Conservation (phyloP, 2,797 vertebrate species). For the Megaceryle alcyon region DNA sequence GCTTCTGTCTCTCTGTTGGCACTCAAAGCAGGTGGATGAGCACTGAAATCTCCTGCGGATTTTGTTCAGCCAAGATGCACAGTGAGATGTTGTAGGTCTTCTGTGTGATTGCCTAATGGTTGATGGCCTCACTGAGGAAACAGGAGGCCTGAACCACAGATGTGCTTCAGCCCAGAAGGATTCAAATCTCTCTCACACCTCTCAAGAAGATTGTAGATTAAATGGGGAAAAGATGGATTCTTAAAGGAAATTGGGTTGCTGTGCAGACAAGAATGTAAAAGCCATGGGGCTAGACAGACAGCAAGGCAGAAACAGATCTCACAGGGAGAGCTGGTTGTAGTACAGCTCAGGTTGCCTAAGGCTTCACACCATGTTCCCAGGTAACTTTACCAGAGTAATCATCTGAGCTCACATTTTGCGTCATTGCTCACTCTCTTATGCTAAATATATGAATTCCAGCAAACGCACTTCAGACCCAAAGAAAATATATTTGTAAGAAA, state of each 20-base stretch:
- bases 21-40: neutral
- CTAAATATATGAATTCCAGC: neutral
- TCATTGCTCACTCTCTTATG: neutral
- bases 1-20: neutral
- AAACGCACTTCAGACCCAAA: neutral
- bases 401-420: neutral
- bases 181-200: neutral
- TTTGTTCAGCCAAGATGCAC: neutral
- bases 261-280: neutral
- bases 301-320: neutral
- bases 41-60: neutral
- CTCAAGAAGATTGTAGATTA: neutral
- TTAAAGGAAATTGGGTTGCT: neutral
- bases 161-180: neutral
- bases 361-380: neutral
- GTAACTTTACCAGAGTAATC: neutral
- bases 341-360: neutral
- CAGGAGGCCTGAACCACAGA: neutral
- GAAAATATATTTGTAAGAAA: slow-evolving; percentile 4
- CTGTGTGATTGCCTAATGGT: neutral
- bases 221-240: neutral
- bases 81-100: neutral
- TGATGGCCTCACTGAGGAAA: neutral
- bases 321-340: neutral
- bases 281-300: neutral